These are phyloP conservation scores for Drosophila siamana DNA, from an alignment of 2,888 invertebrate genomes.

Conservation along the genomic window DNA sequence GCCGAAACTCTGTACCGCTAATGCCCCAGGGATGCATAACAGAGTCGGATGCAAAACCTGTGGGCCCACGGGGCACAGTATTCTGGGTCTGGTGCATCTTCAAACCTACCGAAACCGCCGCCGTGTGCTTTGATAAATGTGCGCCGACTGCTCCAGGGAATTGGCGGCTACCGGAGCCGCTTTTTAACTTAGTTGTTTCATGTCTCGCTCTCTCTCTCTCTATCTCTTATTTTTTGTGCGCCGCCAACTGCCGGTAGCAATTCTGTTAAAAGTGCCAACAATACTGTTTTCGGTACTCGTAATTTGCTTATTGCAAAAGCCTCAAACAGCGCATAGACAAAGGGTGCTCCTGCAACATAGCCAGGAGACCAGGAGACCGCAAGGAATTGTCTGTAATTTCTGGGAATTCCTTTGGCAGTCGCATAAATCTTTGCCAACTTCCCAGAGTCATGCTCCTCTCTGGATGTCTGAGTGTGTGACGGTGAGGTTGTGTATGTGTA, in stretches of 20 bases:
- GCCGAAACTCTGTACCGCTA: slow-evolving; percentile 31
- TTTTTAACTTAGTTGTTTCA: slow-evolving; percentile 27
- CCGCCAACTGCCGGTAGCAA: slow-evolving; percentile 67
- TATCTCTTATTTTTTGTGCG: slow-evolving; percentile 23
- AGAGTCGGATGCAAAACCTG: slow-evolving; percentile 38
- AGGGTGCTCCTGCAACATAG: slow-evolving; percentile 19
- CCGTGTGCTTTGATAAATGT: slow-evolving; percentile 77
- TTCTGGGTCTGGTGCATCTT: slow-evolving; percentile 56
- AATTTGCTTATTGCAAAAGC: slow-evolving; percentile 68
- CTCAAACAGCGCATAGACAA: slow-evolving; percentile 24
- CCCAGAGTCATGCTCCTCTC: slow-evolving; percentile 62
- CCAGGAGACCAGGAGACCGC: slow-evolving; percentile 50
- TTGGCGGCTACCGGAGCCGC: slow-evolving; percentile 63
- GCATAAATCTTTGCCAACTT: slow-evolving; percentile 77
- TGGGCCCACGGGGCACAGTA: slow-evolving; percentile 8
- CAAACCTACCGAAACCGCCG: slow-evolving; percentile 44
- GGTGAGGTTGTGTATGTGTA: slow-evolving; percentile 7
- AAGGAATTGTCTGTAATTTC: slow-evolving; percentile 74
- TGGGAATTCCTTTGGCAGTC: slow-evolving; percentile 66
- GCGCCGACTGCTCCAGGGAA: slow-evolving; percentile 54
- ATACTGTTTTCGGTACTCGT: slow-evolving; percentile 23
- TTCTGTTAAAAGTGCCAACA: slow-evolving; percentile 69
- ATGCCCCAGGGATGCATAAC: slow-evolving; percentile 54
- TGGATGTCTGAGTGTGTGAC: neutral
- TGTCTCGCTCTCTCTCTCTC: neutral